phyloP scores from a whole-genome alignment of 2,797 vertebrate genomes.

The Psittacula echo region DNA sequence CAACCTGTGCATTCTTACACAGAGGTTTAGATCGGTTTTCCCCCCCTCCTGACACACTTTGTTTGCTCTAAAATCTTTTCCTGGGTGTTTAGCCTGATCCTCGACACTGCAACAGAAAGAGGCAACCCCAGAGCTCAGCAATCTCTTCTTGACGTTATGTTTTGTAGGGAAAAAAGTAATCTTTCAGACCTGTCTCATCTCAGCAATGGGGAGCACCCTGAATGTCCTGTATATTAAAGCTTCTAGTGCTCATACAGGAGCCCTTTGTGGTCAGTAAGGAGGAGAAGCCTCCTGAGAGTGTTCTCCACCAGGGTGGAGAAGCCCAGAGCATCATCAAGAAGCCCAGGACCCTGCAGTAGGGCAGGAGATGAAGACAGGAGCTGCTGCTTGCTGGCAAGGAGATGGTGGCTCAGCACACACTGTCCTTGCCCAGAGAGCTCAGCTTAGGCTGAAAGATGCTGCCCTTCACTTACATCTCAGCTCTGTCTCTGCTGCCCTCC shows the following conservation, averaged over 20 bases:
- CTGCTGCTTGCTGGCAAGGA: neutral
- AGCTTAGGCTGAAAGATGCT: neutral
- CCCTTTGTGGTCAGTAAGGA: neutral
- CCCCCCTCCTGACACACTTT: neutral
- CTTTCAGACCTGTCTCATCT: neutral
- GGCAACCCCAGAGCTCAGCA: neutral
- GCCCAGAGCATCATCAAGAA: neutral
- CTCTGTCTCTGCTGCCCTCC: neutral
- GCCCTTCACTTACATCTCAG: neutral
- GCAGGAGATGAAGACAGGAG: neutral
- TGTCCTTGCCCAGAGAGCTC: too few species aligned
- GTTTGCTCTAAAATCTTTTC: neutral
- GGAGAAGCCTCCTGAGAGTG: fast-evolving
- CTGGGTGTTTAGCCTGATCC: neutral
- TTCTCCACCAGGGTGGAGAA: neutral
- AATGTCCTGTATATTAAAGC: neutral
- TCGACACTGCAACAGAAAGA: neutral
- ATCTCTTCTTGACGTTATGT: neutral
- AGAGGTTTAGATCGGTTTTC: neutral
- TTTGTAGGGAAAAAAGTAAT: fast-evolving
- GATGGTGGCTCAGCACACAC: neutral
- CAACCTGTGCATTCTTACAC: neutral
- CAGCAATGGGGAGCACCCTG: neutral
- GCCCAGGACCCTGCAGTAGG: neutral
- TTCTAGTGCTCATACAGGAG: neutral